Evolutionary conservation across 2,797 vertebrate genomes (phyloP).

Genomic region (Nyctalus aviator): DNA sequence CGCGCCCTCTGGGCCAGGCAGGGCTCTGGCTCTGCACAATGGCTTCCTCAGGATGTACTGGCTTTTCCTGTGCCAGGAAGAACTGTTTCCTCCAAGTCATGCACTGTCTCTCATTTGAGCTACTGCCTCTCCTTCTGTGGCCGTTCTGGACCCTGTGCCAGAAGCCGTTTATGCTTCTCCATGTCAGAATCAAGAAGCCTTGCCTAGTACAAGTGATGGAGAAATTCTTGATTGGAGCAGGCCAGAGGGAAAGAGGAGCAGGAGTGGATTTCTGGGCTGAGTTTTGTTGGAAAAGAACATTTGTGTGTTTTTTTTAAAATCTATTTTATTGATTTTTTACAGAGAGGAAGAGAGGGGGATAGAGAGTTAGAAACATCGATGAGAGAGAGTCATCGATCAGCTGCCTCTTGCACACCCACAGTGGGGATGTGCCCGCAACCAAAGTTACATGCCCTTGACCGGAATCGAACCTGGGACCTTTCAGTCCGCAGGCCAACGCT

Average conservation of each 20-base stretch:
- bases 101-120: neutral
- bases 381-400: too few species aligned
- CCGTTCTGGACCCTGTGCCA: neutral
- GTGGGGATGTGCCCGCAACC: too few species aligned
- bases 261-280: neutral
- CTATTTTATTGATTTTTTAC: too few species aligned
- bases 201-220: neutral
- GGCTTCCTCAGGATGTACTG: constrained; percentile 14
- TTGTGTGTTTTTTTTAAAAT: too few species aligned
- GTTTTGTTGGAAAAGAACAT: neutral
- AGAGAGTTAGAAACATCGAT: too few species aligned
- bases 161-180: neutral
- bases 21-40: neutral
- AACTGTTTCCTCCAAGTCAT: neutral
- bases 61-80: constrained; percentile 34
- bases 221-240: neutral
- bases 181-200: neutral
- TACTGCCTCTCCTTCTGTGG: neutral
- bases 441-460: too few species aligned
- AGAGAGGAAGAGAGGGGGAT: too few species aligned
- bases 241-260: neutral
- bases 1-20: neutral
- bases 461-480: too few species aligned
- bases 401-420: too few species aligned
- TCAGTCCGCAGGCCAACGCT: too few species aligned